Conservation (phyloP, 2,113 vertebrate species). For the Seriola dumerili region DNA sequence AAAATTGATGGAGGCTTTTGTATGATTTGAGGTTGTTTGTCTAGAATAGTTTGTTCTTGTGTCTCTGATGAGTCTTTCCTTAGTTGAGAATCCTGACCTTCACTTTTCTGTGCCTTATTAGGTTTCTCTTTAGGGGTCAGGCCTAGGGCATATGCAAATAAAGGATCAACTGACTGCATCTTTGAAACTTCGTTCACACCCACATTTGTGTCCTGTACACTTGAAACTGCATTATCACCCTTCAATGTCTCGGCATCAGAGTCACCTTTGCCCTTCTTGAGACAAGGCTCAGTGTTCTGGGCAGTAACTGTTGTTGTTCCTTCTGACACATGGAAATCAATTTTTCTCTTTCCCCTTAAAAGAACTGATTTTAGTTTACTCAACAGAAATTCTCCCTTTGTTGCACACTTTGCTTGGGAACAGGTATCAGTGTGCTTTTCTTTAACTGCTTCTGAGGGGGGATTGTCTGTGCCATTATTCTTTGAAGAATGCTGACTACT, state of each 20-base stretch:
- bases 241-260: neutral
- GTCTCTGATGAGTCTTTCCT: slow-evolving; percentile 19
- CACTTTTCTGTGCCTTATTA: slow-evolving; percentile 18
- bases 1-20: slow-evolving; percentile 47
- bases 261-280: slow-evolving; percentile 63
- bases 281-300: slow-evolving; percentile 26
- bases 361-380: slow-evolving; percentile 78
- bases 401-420: slow-evolving; percentile 23
- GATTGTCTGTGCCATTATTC: slow-evolving; percentile 1
- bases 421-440: slow-evolving; percentile 10
- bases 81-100: slow-evolving; percentile 20
- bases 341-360: slow-evolving; percentile 67
- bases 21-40: slow-evolving; percentile 37
- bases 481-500: slow-evolving; percentile 4
- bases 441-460: slow-evolving; percentile 19
- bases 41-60: slow-evolving; percentile 23
- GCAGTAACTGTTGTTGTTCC: slow-evolving; percentile 6
- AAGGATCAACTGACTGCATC: slow-evolving; percentile 61
- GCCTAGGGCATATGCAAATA: slow-evolving; percentile 68
- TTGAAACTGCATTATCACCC: neutral
- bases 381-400: slow-evolving; percentile 58
- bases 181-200: slow-evolving; percentile 26
- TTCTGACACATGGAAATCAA: neutral
- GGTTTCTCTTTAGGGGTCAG: slow-evolving; percentile 63
- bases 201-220: neutral